Evolutionary conservation across 2,797 vertebrate genomes (phyloP).

Genomic region (Melanotaenia parkinsoni): DNA sequence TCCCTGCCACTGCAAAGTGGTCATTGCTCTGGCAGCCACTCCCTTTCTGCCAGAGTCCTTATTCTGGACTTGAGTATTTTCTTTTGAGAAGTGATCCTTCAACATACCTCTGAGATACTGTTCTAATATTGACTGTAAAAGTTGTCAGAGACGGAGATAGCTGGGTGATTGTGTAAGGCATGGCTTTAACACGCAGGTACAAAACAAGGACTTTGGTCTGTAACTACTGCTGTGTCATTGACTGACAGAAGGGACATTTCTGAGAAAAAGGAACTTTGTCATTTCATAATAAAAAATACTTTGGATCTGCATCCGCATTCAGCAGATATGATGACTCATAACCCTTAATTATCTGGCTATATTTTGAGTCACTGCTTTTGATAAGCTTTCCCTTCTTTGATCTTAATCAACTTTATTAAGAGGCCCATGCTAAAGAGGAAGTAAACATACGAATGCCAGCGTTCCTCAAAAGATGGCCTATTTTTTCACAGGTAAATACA

Average conservation of each 20-base stretch:
- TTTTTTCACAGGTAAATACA: constrained; percentile 68
- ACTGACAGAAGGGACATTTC: constrained; percentile 7
- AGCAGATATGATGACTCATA: constrained; percentile 28
- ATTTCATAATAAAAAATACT: constrained; percentile 11
- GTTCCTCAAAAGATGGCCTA: constrained; percentile 27
- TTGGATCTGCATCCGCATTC: constrained; percentile 4
- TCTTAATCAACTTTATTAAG: constrained; percentile 47
- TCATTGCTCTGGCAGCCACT: constrained; percentile 69
- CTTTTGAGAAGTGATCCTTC: constrained; percentile 28
- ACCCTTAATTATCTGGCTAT: not conserved
- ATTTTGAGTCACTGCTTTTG: constrained; percentile 24
- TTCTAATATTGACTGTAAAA: constrained; percentile 30
- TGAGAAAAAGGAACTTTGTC: constrained; percentile 48
- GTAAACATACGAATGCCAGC: constrained; percentile 22
- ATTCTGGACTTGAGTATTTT: constrained; percentile 43
- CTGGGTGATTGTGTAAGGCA: constrained; percentile 12
- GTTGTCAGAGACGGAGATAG: constrained; percentile 28
- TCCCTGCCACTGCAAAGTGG: constrained; percentile 61
- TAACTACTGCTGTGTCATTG: constrained; percentile 56
- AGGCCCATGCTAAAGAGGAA: constrained; percentile 24
- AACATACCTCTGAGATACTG: constrained; percentile 17
- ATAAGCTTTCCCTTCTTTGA: constrained; percentile 40
- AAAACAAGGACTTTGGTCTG: constrained; percentile 25
- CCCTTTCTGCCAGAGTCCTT: constrained; percentile 59
- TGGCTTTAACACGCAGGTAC: constrained; percentile 17